Evolutionary conservation across 2,113 vertebrate genomes (phyloP).

Genomic region (Brachyistius frenatus): DNA sequence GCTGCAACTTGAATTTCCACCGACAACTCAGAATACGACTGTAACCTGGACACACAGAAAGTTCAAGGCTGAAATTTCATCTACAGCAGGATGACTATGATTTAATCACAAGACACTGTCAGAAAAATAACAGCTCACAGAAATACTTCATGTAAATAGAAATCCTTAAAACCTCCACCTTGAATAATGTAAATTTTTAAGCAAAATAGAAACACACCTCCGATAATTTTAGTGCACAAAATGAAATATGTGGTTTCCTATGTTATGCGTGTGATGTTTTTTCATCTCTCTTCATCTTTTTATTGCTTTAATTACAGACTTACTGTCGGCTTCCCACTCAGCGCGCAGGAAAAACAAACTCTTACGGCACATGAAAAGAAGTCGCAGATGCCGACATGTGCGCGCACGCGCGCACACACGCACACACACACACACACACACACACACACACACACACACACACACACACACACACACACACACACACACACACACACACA

Average conservation of each 20-base stretch:
- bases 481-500: constrained; percentile 45
- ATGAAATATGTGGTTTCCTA: constrained; percentile 21
- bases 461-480: too few species aligned
- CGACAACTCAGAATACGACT: constrained; percentile 14
- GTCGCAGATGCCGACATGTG: constrained; percentile 32
- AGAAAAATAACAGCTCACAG: background rate
- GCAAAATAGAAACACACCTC: background rate
- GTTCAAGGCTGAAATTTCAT: constrained; percentile 21
- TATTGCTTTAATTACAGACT: constrained; percentile 87
- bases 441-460: too few species aligned
- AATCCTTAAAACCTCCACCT: background rate
- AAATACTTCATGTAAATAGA: too few species aligned
- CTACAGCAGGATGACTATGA: background rate
- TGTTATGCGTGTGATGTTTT: constrained; percentile 36
- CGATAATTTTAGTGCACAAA: background rate
- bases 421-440: constrained; percentile 44
- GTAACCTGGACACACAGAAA: constrained; percentile 3
- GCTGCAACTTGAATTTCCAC: constrained; percentile 24
- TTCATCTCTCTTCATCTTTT: constrained; percentile 79
- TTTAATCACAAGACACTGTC: background rate
- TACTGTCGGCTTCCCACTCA: constrained; percentile 75
- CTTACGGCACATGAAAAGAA: constrained; percentile 78
- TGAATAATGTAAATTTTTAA: background rate
- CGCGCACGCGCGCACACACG: constrained; percentile 45
- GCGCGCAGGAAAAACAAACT: constrained; percentile 78